phyloP scores from a whole-genome alignment of 1,140 invertebrate species.

The Brachionus plicatilis region DNA sequence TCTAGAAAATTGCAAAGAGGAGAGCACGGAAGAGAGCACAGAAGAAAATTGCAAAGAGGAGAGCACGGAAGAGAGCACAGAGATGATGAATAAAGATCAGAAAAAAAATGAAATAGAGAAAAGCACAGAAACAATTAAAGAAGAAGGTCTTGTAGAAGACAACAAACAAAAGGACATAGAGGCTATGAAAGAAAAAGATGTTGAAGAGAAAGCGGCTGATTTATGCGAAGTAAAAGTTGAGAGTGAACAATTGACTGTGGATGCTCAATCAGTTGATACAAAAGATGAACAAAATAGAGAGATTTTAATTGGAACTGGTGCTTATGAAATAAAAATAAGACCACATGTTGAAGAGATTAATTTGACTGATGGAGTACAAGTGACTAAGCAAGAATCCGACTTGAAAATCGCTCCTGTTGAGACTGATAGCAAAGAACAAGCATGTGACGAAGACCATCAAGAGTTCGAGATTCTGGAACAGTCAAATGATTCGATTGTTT shows the following conservation, averaged over 20 bases:
- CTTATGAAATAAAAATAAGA: background rate
- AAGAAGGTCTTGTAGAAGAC: too few relatives aligned
- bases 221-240: background rate
- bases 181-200: background rate
- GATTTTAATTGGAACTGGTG: background rate
- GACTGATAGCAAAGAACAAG: background rate
- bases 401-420: background rate
- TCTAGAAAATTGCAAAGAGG: background rate
- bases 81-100: too few relatives aligned
- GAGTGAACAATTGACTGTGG: background rate
- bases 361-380: background rate
- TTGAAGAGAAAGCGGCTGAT: background rate
- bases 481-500: background rate
- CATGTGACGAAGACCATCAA: background rate
- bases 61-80: background rate
- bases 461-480: background rate
- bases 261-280: background rate
- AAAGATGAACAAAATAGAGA: background rate
- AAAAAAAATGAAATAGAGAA: too few relatives aligned
- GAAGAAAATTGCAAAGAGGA: background rate
- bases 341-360: constrained; percentile 15
- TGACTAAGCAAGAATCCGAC: background rate
- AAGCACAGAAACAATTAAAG: too few relatives aligned
- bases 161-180: background rate
- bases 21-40: background rate